Evolutionary conservation across 2,113 vertebrate species (phyloP).

Genomic region (Actinemys pallida): DNA sequence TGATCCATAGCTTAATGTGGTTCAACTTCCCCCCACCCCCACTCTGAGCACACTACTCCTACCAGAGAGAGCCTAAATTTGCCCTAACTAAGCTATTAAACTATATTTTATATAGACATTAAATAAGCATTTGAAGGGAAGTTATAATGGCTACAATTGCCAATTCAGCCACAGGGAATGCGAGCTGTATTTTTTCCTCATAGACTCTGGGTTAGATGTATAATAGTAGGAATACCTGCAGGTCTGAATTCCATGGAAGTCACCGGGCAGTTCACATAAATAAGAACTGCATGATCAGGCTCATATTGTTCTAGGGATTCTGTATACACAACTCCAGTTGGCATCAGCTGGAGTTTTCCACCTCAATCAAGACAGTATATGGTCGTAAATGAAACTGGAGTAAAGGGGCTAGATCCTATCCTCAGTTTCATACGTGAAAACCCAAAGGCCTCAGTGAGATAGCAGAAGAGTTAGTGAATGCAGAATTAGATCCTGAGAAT

Average conservation of each 20-base stretch:
- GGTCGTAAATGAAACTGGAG: not conserved
- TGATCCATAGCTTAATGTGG: not conserved
- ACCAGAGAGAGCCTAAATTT: not conserved
- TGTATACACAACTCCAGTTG: not conserved
- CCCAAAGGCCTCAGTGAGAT: not conserved
- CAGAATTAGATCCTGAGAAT: not conserved
- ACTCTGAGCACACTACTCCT: not conserved
- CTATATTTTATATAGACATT: not conserved
- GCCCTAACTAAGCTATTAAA: not conserved
- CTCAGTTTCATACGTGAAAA: not conserved
- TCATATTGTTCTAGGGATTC: not conserved
- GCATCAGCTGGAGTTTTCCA: not conserved
- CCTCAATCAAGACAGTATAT: not conserved
- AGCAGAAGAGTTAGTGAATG: not conserved
- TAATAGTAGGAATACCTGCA: not conserved
- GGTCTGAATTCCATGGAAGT: not conserved
- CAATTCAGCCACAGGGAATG: not conserved
- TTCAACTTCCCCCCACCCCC: not conserved
- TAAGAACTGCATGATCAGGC: not conserved
- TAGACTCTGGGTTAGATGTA: not conserved
- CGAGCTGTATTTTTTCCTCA: not conserved
- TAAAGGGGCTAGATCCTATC: too few species aligned
- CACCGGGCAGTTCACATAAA: not conserved
- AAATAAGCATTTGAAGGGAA: not conserved
- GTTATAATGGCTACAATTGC: not conserved